phyloP scores from a whole-genome alignment of 2,113 vertebrate genomes.

The Siniperca chuatsi region DNA sequence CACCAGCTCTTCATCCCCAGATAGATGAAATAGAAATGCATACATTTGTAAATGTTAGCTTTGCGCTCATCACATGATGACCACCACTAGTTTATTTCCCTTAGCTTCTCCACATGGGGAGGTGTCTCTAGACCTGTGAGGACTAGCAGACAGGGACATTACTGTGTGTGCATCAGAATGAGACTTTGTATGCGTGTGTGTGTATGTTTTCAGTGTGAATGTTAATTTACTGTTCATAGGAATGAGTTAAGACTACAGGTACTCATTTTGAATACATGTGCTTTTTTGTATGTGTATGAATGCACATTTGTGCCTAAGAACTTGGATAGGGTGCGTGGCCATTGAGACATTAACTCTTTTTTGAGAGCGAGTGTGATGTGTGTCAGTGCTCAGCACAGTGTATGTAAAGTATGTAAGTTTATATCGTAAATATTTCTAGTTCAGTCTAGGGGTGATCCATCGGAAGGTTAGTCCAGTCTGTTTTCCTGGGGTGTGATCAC shows the following conservation, averaged over 20 bases:
- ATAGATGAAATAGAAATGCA: slow-evolving; percentile 71
- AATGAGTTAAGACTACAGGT: slow-evolving; percentile 81
- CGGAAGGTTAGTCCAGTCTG: slow-evolving; percentile 76
- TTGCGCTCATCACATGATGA: slow-evolving; percentile 68
- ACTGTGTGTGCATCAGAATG: slow-evolving; percentile 63
- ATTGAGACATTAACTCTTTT: slow-evolving; percentile 87
- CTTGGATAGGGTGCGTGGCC: slow-evolving; percentile 85
- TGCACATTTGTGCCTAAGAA: slow-evolving; percentile 88
- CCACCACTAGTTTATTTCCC: slow-evolving; percentile 71
- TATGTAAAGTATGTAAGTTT: slow-evolving; percentile 78
- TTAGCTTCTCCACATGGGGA: slow-evolving; percentile 54
- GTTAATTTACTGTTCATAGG: slow-evolving; percentile 78
- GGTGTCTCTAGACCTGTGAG: slow-evolving; percentile 67
- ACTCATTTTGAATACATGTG: slow-evolving; percentile 78
- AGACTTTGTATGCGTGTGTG: slow-evolving; percentile 17
- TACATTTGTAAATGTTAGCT: slow-evolving; percentile 82
- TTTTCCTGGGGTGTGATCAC: slow-evolving; percentile 81
- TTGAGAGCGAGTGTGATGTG: slow-evolving; percentile 75
- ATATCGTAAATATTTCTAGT: slow-evolving; percentile 82
- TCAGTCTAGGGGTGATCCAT: slow-evolving; percentile 81
- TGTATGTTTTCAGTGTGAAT: slow-evolving; percentile 37
- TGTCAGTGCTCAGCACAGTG: slow-evolving; percentile 84
- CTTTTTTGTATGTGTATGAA: slow-evolving; percentile 79
- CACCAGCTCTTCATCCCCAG: slow-evolving; percentile 81
- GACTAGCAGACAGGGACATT: slow-evolving; percentile 62